A percentile compares a stretch with the other conserved stretches of the same genome.
Conservation (phyloP, 2,888 invertebrate genomes). For the Ennomos fuscantarius region DNA sequence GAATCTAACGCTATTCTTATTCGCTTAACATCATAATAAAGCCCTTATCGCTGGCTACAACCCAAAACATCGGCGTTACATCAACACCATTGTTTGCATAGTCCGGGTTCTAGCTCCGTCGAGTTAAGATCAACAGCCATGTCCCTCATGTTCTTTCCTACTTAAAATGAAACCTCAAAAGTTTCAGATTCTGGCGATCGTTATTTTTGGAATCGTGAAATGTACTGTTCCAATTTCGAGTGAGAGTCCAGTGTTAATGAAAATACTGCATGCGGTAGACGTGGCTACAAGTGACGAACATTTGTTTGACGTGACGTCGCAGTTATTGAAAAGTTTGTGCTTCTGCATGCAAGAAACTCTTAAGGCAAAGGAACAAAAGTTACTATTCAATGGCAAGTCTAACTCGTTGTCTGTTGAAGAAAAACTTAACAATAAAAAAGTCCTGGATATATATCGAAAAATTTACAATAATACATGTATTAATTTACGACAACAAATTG, state of each 20-base stretch:
- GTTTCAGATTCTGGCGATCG: constrained; percentile 23
- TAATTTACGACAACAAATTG: constrained; percentile 54
- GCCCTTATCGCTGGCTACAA: constrained; percentile 41
- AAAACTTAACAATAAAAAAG: constrained; percentile 36
- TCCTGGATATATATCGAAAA: constrained; percentile 59
- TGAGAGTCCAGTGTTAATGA: constrained; percentile 58
- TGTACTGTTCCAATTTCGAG: constrained; percentile 34
- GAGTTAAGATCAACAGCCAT: constrained; percentile 53
- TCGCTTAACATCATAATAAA: constrained; percentile 11
- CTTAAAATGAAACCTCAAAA: constrained; percentile 57
- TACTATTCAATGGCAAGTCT: constrained; percentile 38
- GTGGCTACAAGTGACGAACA: constrained; percentile 61
- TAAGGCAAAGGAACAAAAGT: constrained; percentile 48
- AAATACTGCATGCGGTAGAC: constrained; percentile 65
- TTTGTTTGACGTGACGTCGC: constrained; percentile 63
- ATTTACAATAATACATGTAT: constrained; percentile 69
- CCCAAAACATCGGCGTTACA: constrained; percentile 62
- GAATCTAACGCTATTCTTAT: constrained; percentile 8
- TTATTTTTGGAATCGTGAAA: constrained; percentile 23
- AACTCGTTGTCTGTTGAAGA: constrained; percentile 44
- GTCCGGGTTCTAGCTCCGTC: constrained; percentile 32
- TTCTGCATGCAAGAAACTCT: constrained; percentile 66
- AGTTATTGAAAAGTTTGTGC: constrained; percentile 70
- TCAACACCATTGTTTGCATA: constrained; percentile 60
- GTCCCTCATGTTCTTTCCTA: constrained; percentile 52